Evolutionary conservation across 2,113 vertebrate species (phyloP).

Genomic region (Cathartes aura): DNA sequence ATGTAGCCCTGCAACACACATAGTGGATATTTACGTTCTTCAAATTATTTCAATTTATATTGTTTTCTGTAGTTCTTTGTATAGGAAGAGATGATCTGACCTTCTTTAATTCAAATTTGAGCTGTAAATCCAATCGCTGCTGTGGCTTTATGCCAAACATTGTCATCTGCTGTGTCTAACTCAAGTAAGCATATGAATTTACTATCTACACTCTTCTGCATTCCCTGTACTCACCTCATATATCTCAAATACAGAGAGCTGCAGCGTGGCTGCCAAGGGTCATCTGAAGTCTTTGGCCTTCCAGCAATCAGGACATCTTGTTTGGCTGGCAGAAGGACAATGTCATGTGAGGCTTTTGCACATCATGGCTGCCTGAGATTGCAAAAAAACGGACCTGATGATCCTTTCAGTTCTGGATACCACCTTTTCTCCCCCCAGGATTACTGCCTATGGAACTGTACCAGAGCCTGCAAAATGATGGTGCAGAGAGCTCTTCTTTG

Average conservation of each 20-base stretch:
- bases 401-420: background rate
- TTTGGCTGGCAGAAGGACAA: background rate
- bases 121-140: fast-evolving
- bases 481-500: background rate
- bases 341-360: background rate
- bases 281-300: background rate
- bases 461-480: background rate
- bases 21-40: background rate
- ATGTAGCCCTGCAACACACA: background rate
- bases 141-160: background rate
- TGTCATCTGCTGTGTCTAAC: background rate
- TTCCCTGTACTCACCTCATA: background rate
- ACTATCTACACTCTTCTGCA: background rate
- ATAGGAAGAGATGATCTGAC: background rate
- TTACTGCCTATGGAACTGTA: background rate
- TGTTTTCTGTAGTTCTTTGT: background rate
- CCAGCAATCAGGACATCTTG: background rate
- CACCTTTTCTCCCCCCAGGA: fast-evolving
- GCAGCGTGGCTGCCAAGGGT: background rate
- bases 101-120: background rate
- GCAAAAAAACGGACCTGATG: background rate
- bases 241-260: background rate
- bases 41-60: background rate
- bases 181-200: background rate
- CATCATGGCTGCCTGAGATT: background rate